phyloP scores from a whole-genome alignment of 2,113 vertebrate genomes.

The Prunella himalayana region DNA sequence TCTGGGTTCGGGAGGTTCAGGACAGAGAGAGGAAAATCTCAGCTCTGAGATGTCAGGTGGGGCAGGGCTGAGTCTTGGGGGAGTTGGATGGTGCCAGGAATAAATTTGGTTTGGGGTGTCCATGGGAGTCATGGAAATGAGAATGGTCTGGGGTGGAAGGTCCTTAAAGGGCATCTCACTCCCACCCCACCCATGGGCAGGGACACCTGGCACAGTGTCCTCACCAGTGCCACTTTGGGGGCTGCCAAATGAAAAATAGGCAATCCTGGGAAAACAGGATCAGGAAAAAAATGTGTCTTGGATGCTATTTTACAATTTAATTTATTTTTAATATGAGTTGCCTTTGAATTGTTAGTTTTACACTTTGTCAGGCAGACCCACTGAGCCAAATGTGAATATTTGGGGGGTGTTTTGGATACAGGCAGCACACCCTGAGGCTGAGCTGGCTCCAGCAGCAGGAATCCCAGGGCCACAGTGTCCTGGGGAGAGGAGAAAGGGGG shows the following conservation, averaged over 20 bases:
- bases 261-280: neutral
- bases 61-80: fast-evolving
- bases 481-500: too few species aligned
- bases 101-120: neutral
- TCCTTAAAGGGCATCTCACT: neutral
- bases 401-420: fast-evolving
- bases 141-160: neutral
- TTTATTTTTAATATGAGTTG: neutral
- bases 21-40: fast-evolving
- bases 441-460: neutral
- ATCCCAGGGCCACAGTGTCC: neutral
- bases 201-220: neutral
- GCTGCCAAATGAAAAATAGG: fast-evolving
- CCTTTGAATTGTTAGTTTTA: fast-evolving
- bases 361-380: fast-evolving
- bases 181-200: neutral
- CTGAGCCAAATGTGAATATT: fast-evolving
- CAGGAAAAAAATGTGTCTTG: fast-evolving
- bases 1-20: fast-evolving
- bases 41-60: too few species aligned
- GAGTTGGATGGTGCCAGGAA: neutral
- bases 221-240: fast-evolving
- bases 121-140: fast-evolving
- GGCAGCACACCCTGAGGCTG: neutral
- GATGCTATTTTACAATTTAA: neutral